phyloP scores from a whole-genome alignment of 2,113 vertebrate genomes.

The Seriola aureovittata region DNA sequence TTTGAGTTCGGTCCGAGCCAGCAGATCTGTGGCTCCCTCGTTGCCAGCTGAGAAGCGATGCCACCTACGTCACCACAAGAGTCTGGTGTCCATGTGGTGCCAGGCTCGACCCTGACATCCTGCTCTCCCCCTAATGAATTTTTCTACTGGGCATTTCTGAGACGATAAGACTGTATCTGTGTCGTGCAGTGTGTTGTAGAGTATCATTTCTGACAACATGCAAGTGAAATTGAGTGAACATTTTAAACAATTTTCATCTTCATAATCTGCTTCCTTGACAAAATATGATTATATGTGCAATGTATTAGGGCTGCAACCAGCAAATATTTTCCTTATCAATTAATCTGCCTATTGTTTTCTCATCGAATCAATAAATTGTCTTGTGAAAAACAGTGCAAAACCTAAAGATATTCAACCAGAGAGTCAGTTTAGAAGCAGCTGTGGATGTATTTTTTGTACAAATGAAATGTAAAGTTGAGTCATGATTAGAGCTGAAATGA shows the following conservation, averaged over 20 bases:
- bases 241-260: too few relatives aligned
- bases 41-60: conserved; percentile 27
- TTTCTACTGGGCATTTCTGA: neutral
- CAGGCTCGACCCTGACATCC: neutral
- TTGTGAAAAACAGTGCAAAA: too few relatives aligned
- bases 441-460: too few relatives aligned
- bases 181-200: neutral
- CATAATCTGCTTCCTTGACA: too few relatives aligned
- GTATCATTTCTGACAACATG: neutral
- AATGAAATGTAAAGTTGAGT: too few relatives aligned
- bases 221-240: neutral
- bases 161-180: neutral
- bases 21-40: conserved; percentile 17
- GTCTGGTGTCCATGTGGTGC: neutral
- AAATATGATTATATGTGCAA: too few relatives aligned
- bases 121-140: neutral
- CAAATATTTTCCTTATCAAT: too few relatives aligned
- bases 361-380: too few relatives aligned
- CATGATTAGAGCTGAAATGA: too few relatives aligned
- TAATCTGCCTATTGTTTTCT: neutral
- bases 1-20: neutral
- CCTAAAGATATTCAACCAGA: too few relatives aligned
- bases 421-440: too few relatives aligned
- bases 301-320: too few relatives aligned
- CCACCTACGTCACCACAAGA: conserved; percentile 8